phyloP scores from a whole-genome alignment of 1,140 invertebrate genomes.

The Zaprionus inermis region DNA sequence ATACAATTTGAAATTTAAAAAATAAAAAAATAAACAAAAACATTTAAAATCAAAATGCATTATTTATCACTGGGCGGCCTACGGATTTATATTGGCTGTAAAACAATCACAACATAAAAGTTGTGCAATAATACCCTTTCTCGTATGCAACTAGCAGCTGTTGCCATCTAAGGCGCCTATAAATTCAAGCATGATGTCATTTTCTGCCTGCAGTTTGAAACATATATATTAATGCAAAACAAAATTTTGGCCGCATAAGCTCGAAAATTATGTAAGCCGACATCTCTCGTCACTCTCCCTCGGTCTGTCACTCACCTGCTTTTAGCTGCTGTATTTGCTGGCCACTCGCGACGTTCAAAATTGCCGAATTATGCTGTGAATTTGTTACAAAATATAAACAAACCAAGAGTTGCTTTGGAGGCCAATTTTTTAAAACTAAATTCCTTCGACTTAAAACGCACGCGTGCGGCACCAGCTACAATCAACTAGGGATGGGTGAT shows the following conservation, averaged over 20 bases:
- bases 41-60: slow-evolving; percentile 47
- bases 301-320: slow-evolving; percentile 30
- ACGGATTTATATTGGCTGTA: neutral
- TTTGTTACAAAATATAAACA: slow-evolving; percentile 55
- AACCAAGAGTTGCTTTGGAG: slow-evolving; percentile 20
- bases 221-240: slow-evolving; percentile 34
- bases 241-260: slow-evolving; percentile 41
- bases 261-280: slow-evolving; percentile 62
- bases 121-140: neutral
- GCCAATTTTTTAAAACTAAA: slow-evolving; percentile 39
- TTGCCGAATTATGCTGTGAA: slow-evolving; percentile 16
- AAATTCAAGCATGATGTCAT: slow-evolving; percentile 63
- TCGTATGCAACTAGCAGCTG: slow-evolving; percentile 4
- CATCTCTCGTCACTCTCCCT: slow-evolving; percentile 15
- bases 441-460: slow-evolving; percentile 52
- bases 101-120: neutral
- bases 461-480: slow-evolving; percentile 61
- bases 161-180: slow-evolving; percentile 5
- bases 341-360: slow-evolving; percentile 45
- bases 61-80: neutral
- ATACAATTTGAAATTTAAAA: slow-evolving; percentile 53
- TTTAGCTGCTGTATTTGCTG: slow-evolving; percentile 19
- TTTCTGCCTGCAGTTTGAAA: slow-evolving; percentile 42
- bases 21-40: slow-evolving; percentile 37
- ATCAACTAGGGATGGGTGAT: slow-evolving; percentile 42